Percentiles rank a stretch among this genome's conserved stretches.
phyloP scores from a whole-genome alignment of 92 coral and sea anemone species.

The Porites cylindrica region DNA sequence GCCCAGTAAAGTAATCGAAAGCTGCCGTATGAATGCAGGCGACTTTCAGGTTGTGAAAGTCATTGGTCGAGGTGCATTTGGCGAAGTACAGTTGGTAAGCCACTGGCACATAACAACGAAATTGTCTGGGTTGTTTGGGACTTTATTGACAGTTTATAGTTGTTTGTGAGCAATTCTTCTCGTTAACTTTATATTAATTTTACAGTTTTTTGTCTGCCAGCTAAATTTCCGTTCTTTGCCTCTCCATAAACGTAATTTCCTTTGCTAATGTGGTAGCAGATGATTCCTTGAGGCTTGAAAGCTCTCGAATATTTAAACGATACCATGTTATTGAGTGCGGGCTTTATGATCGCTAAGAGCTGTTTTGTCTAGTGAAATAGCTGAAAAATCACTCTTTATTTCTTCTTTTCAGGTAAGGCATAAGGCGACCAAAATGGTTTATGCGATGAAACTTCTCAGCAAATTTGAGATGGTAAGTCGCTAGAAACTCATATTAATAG shows the following conservation, averaged over 20 bases:
- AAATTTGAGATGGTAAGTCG: slow-evolving; percentile 98
- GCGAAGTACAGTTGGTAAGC: slow-evolving; percentile 99
- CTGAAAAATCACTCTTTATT: slow-evolving; percentile 9
- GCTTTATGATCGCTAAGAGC: slow-evolving; percentile 30
- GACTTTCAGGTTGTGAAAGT: slow-evolving; percentile 96
- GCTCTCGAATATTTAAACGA: slow-evolving; percentile 21
- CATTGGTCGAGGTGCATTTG: slow-evolving; percentile 99
- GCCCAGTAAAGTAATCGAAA: slow-evolving; percentile 83
- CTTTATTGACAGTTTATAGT: not conserved
- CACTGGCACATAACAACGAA: not conserved
- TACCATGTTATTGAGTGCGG: slow-evolving; percentile 23
- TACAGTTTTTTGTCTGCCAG: not conserved
- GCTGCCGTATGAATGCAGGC: slow-evolving; percentile 84
- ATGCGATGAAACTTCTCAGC: slow-evolving; percentile 97
- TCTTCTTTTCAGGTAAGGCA: slow-evolving; percentile 85
- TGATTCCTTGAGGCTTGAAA: not conserved
- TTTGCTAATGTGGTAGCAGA: slow-evolving; percentile 32
- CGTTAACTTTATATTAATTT: slow-evolving; percentile 6
- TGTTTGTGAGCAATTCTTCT: not conserved
- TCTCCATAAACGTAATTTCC: slow-evolving; percentile 35
- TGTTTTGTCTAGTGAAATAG: slow-evolving; percentile 20
- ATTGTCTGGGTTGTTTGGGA: not conserved
- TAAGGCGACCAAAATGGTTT: slow-evolving; percentile 79
- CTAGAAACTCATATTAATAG: not conserved
- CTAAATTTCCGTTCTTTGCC: not conserved